Evolutionary conservation across 2,113 vertebrate genomes (phyloP).

Genomic region (Stictonetta naevosa): DNA sequence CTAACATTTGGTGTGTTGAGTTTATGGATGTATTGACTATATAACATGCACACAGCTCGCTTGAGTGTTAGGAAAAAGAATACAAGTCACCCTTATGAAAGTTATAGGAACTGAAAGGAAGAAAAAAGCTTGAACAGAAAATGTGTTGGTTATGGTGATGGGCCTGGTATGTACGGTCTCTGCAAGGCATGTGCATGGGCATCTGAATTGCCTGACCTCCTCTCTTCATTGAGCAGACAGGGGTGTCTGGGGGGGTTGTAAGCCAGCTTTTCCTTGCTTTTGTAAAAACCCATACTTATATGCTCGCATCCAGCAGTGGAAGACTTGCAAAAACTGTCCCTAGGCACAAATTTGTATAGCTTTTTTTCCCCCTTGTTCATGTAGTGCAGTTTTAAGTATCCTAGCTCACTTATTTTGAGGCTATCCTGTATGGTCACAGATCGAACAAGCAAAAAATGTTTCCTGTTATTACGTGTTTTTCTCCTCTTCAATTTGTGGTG

Average conservation of each 20-base stretch:
- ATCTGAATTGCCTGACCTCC: background rate
- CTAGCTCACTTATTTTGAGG: background rate
- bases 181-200: background rate
- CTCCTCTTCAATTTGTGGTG: background rate
- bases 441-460: background rate
- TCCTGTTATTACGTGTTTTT: background rate
- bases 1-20: constrained; percentile 1
- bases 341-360: background rate
- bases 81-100: background rate
- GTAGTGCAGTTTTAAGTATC: background rate
- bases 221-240: background rate
- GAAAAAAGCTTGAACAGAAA: background rate
- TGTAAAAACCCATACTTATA: background rate
- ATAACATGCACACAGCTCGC: background rate
- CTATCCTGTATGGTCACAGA: background rate
- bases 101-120: background rate
- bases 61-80: background rate
- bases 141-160: background rate
- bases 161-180: background rate
- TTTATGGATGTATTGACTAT: constrained; percentile 9
- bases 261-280: background rate
- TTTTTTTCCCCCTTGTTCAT: background rate
- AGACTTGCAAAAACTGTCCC: background rate
- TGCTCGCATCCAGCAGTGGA: background rate
- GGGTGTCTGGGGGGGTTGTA: fast-evolving